These are phyloP conservation scores for Microctonus hyperodae DNA, from an alignment of 2,888 invertebrate species.

Conservation along the genomic window DNA sequence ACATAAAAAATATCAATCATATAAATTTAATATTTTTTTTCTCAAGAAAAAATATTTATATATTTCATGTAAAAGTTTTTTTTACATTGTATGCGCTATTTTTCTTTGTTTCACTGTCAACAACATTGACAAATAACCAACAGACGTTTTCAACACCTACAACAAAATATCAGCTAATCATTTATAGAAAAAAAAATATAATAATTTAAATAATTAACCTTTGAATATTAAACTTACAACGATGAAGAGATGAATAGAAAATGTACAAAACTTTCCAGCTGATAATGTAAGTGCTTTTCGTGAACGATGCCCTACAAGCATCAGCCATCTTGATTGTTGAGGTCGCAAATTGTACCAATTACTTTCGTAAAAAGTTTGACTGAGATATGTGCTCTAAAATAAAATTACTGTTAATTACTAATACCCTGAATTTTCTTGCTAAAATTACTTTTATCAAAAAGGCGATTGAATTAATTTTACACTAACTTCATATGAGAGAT, in stretches of 20 bases:
- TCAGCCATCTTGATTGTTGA: slow-evolving; percentile 28
- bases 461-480: no score
- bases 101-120: slow-evolving; percentile 24
- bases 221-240: slow-evolving; percentile 23
- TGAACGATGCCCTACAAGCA: slow-evolving; percentile 31
- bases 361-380: slow-evolving; percentile 31
- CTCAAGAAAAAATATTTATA: background rate
- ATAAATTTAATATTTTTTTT: no score
- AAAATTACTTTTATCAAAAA: background rate
- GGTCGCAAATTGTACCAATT: slow-evolving; percentile 34
- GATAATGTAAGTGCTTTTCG: slow-evolving; percentile 32
- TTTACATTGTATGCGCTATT: background rate
- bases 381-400: slow-evolving; percentile 10
- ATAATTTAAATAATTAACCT: no score
- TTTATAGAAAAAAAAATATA: no score
- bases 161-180: no score
- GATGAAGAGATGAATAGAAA: slow-evolving; percentile 33
- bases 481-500: slow-evolving; percentile 35
- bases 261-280: slow-evolving; percentile 36
- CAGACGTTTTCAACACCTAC: slow-evolving; percentile 30
- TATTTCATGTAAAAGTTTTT: background rate
- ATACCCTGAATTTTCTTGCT: background rate
- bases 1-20: no score
- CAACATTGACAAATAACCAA: slow-evolving; percentile 34
- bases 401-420: no score